Base-by-base conservation (phyloP, 2,113 vertebrate species). In the Microcebus ravelobensis region DNA sequence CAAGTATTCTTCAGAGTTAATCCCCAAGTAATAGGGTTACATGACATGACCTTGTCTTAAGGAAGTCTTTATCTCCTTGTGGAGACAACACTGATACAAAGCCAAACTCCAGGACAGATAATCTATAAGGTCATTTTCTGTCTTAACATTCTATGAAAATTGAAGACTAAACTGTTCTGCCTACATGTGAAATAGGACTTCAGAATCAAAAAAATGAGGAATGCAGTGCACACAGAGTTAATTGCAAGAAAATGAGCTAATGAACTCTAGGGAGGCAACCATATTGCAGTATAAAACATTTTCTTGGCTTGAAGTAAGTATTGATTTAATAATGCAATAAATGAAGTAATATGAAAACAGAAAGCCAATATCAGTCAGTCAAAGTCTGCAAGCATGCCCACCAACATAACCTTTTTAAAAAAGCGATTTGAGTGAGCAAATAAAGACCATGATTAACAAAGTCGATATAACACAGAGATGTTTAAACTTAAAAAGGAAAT, bases 301-400 rank as follows among this genome's bases (percentile, higher is more conserved):
- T 90, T 93, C 68, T 97, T 98, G 97, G 95, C 92, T 88, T 74
- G 71, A 93, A 95, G 9, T 68, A 92, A 93, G 57, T 90, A 94
- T 96, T 96, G 84, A 96, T 96, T 96, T 98, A 97, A 97, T 96
- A 97, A 90, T 85, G 87, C 29, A 96, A 97, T 97, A 97, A 96
- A 94, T 97, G 96, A 98, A 97, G 95, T 96, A 97, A 97, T 97
- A 95, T 45, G 42, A 96, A 91, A 91, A 82, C 29, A 45, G 80
- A 89, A 48, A 90, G 97, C 97, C 95, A 96, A 86, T 68, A 74
- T 91, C 67, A 70, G 73, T 85, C 85, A 73, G n/a, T 50, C 5
- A 48, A 96, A 96, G 74, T 9, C n/a, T 77, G 27, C 67, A 84
- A 90, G 73, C 67, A 95, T 89, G 18, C 39, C 87, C 45, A 93